Conservation (phyloP, 92 coral and sea anemone genomes). For the Phymanthus crucifer region DNA sequence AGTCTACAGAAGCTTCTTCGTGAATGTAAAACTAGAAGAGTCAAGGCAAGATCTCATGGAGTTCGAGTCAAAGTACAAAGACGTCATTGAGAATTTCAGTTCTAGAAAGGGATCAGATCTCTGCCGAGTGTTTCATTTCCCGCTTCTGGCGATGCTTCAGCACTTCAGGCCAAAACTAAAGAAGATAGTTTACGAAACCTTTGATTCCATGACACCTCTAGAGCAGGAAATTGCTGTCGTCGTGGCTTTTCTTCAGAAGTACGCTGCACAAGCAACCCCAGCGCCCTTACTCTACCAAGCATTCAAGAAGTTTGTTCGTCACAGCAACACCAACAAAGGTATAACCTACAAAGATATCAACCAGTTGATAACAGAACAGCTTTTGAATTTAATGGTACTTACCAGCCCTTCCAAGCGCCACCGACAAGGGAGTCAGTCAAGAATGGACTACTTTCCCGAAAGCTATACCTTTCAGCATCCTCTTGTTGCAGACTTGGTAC, state of each 20-base stretch:
- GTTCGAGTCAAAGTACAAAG: conserved; percentile 66
- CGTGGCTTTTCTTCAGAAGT: conserved; percentile 76
- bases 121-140: conserved; percentile 87
- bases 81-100: conserved; percentile 49
- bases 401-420: conserved; percentile 39
- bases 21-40: conserved; percentile 76
- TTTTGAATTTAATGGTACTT: conserved; percentile 76
- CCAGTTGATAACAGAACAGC: conserved; percentile 66
- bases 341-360: conserved; percentile 77
- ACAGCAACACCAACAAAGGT: conserved; percentile 20
- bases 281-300: conserved; percentile 73
- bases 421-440: conserved; percentile 20
- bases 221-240: conserved; percentile 75
- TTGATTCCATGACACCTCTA: conserved; percentile 55
- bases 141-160: conserved; percentile 80
- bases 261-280: conserved; percentile 77
- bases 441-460: conserved; percentile 36
- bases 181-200: conserved; percentile 61
- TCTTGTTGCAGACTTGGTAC: conserved; percentile 63
- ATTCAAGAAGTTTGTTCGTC: conserved; percentile 47
- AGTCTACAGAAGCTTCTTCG: conserved; percentile 59
- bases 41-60: conserved; percentile 66
- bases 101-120: conserved; percentile 23
- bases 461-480: conserved; percentile 75
- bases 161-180: conserved; percentile 57